phyloP scores from a whole-genome alignment of 2,888 invertebrate genomes.

The Cyaniris semiargus region DNA sequence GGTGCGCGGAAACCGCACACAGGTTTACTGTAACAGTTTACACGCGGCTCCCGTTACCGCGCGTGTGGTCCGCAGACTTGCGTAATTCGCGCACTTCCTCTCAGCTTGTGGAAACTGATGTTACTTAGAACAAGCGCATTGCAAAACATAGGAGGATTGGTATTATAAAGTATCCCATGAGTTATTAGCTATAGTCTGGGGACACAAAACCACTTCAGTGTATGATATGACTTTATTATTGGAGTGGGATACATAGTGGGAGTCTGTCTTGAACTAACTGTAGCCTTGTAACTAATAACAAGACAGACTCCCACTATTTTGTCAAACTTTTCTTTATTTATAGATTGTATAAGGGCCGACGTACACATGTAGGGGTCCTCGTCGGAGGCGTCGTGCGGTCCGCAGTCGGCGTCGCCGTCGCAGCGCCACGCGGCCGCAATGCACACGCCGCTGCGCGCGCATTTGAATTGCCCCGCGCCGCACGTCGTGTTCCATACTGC shows the following conservation, averaged over 20 bases:
- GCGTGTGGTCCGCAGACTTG: neutral
- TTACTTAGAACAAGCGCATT: no score
- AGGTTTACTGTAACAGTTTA: neutral
- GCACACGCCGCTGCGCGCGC: constrained; percentile 85
- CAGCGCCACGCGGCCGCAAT: constrained; percentile 88
- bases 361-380: constrained; percentile 84
- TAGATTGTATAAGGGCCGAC: constrained; percentile 38
- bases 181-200: no score
- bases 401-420: constrained; percentile 89
- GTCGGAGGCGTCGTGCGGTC: constrained; percentile 83
- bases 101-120: neutral
- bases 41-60: constrained; percentile 11
- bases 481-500: constrained; percentile 77
- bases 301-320: no score
- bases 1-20: neutral
- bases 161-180: no score
- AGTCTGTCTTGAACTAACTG: no score
- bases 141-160: no score
- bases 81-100: neutral
- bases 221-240: no score
- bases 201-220: no score
- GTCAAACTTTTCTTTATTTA: no score
- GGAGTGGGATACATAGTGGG: no score
- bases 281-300: no score
- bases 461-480: constrained; percentile 87